Percentiles rank a stretch among this genome's conserved stretches.
Evolutionary conservation across 2,113 vertebrate species (phyloP).

Genomic region (Dermatemys mawii): DNA sequence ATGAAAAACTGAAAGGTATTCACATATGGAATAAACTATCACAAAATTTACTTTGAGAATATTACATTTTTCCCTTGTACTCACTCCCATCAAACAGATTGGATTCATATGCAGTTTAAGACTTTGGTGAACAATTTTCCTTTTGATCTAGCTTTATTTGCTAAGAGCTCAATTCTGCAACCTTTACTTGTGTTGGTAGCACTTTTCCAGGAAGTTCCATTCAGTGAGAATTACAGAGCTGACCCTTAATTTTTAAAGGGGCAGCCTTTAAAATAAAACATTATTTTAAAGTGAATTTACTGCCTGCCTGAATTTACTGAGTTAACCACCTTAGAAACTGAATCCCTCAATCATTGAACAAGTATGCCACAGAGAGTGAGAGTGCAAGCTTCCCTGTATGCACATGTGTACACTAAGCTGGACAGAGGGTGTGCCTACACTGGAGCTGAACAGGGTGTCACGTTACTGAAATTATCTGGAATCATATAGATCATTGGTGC

Average conservation of each 20-base stretch:
- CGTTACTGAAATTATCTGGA: no score
- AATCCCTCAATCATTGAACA: background rate
- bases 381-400: background rate
- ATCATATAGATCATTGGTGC: no score
- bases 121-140: background rate
- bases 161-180: background rate
- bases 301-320: background rate
- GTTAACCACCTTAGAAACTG: background rate
- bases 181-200: background rate
- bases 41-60: constrained; percentile 23
- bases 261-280: background rate
- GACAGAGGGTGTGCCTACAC: background rate
- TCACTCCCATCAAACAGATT: background rate
- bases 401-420: background rate
- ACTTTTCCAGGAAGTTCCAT: background rate
- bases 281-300: background rate
- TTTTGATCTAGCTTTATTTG: background rate
- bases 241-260: background rate
- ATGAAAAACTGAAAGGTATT: constrained; percentile 23
- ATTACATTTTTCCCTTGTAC: background rate
- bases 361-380: background rate
- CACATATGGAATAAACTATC: background rate
- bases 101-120: background rate
- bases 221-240: background rate
- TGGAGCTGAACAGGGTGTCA: no score